Evolutionary conservation across 2,113 vertebrate species (phyloP).

Genomic region (Brachionichthys hirsutus): DNA sequence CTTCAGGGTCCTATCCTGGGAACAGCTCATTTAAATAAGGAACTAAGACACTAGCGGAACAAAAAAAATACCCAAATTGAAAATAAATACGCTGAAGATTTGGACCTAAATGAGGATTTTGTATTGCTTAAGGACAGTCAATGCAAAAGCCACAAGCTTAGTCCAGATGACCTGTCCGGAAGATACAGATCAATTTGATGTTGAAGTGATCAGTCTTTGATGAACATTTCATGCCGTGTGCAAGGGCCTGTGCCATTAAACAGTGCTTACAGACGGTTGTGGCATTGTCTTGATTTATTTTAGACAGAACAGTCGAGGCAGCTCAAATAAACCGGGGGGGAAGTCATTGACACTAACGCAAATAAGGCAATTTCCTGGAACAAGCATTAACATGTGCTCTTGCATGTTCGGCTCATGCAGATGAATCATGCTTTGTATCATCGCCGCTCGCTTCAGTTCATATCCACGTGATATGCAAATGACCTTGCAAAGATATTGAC

Average conservation of each 20-base stretch:
- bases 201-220: slow-evolving; percentile 49
- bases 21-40: no score
- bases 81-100: background rate
- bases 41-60: background rate
- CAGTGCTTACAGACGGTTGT: slow-evolving; percentile 13
- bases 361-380: no score
- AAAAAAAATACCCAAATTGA: background rate
- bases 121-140: slow-evolving; percentile 19
- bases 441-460: slow-evolving; percentile 4
- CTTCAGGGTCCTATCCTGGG: no score
- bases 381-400: background rate
- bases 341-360: background rate
- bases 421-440: background rate
- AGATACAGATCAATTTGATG: slow-evolving; percentile 66
- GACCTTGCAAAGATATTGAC: slow-evolving; percentile 6
- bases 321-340: background rate
- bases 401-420: background rate
- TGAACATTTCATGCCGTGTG: slow-evolving; percentile 23
- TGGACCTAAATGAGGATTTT: slow-evolving; percentile 25
- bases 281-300: background rate
- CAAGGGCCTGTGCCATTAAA: slow-evolving; percentile 34
- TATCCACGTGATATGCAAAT: slow-evolving; percentile 27
- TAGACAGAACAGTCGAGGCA: background rate
- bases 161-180: slow-evolving; percentile 56
- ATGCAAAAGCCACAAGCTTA: slow-evolving; percentile 38